Evolutionary conservation across 2,797 vertebrate genomes (phyloP), one percentile per base, ranked within the genome.

Genomic region (Naso thynnoides): DNA sequence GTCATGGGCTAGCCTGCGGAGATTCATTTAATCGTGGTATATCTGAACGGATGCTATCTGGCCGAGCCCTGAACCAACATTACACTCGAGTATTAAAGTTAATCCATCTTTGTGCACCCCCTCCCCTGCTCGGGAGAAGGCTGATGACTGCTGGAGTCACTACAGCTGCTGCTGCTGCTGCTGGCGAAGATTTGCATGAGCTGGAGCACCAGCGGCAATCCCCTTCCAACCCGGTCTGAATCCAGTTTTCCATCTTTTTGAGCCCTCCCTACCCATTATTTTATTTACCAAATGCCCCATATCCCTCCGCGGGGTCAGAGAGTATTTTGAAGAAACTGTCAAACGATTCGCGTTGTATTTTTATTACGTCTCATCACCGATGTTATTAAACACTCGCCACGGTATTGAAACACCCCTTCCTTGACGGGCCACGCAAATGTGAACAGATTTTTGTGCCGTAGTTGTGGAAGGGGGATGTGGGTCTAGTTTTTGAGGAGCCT

Each of bases 221-320:
- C 86, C 16, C 33, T n/a, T 92, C 87, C 88, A 27, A 3, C 5
- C 27, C 27, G 5, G 5, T 21, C 4, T 0, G 1, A 11, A 18
- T 86, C 86, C 89, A 89, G 49, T 10, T 29, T 24, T 71, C 92
- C 94, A 38, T 56, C 29, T 91, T 89, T 95, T 94, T 0, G 1
- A 21, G 2, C 31, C 33, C 4, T 39, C 90, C 76, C 47, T 39
- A 70, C 73, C 92, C 93, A 92, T 93, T 94, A 94, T 93, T 92
- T 95, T 94, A 95, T 95, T 94, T 95, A 95, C 93, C 94, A 94
- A 94, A 94, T 93, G 90, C 86, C 84, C n/a, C 78, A 81, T 94
- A 95, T 95, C 88, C 78, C 63, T 96, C 93, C 95, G 95, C 95
- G 80, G 94, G 94, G 94, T 94, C 95, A 95, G 91, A 89, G 89